phyloP scores from a whole-genome alignment of 2,888 invertebrate genomes.

The Pycnomerus fuliginosus region DNA sequence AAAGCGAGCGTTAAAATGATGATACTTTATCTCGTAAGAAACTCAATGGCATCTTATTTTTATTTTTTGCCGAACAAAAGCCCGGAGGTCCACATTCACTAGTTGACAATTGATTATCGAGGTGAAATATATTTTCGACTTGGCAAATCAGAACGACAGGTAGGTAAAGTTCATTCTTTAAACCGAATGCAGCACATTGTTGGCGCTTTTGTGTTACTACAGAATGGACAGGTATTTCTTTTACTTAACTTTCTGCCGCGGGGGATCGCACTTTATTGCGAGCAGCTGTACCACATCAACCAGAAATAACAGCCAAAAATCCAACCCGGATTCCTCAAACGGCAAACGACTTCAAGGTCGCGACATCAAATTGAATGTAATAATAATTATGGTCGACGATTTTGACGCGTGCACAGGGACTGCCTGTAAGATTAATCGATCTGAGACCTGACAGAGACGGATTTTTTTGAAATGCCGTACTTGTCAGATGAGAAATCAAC shows the following conservation, averaged over 20 bases:
- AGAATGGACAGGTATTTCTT: constrained; percentile 49
- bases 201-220: constrained; percentile 35
- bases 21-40: constrained; percentile 38
- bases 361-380: too few relatives aligned
- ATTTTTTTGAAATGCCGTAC: too few relatives aligned
- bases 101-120: constrained; percentile 49
- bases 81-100: constrained; percentile 31
- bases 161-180: constrained; percentile 47
- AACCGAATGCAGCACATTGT: constrained; percentile 42
- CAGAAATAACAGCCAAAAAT: too few relatives aligned
- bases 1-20: constrained; percentile 13
- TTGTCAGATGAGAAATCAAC: too few relatives aligned
- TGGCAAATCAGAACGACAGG: constrained; percentile 51
- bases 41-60: constrained; percentile 33
- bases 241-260: constrained; percentile 40
- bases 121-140: constrained; percentile 51
- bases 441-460: too few relatives aligned
- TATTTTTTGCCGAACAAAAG: constrained; percentile 35
- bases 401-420: too few relatives aligned
- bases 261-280: constrained; percentile 26
- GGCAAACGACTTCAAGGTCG: too few relatives aligned
- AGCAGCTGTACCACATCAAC: too few relatives aligned
- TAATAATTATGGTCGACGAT: too few relatives aligned
- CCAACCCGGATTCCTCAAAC: too few relatives aligned
- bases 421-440: too few relatives aligned